phyloP scores from a whole-genome alignment of 2,113 vertebrate species.

The Microcebus ravelobensis region DNA sequence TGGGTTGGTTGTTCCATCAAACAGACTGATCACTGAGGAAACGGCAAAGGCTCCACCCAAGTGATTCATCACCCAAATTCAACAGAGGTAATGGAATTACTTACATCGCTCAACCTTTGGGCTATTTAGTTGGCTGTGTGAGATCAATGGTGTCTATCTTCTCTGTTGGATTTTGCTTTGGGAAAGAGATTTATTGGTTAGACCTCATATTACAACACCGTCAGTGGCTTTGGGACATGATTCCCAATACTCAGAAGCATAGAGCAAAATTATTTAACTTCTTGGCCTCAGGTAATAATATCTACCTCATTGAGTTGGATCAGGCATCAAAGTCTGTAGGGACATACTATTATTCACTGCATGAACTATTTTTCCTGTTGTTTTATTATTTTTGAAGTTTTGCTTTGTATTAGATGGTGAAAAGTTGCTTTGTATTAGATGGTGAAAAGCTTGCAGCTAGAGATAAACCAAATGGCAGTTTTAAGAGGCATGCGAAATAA shows the following conservation, averaged over 20 bases:
- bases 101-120: not conserved
- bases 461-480: conserved; percentile 40
- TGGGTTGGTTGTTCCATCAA: not conserved
- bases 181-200: conserved; percentile 53
- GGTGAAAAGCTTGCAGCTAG: not conserved
- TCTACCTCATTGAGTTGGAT: conserved; percentile 31
- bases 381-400: conserved; percentile 58
- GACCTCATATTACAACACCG: not conserved
- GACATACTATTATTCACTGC: not conserved
- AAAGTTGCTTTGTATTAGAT: conserved; percentile 20
- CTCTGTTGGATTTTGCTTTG: conserved; percentile 53
- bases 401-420: not conserved
- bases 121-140: not conserved
- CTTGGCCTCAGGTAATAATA: conserved; percentile 57
- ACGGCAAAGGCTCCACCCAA: not conserved
- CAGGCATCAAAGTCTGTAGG: not conserved
- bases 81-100: not conserved
- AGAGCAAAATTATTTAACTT: conserved; percentile 59
- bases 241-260: not conserved
- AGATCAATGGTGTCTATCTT: not conserved
- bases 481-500: conserved; percentile 27
- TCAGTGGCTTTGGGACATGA: not conserved
- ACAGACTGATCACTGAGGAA: not conserved
- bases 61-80: conserved; percentile 5
- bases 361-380: not conserved